Evolutionary conservation across 2,888 invertebrate genomes (phyloP).

Genomic region (Tiliacea aurago): DNA sequence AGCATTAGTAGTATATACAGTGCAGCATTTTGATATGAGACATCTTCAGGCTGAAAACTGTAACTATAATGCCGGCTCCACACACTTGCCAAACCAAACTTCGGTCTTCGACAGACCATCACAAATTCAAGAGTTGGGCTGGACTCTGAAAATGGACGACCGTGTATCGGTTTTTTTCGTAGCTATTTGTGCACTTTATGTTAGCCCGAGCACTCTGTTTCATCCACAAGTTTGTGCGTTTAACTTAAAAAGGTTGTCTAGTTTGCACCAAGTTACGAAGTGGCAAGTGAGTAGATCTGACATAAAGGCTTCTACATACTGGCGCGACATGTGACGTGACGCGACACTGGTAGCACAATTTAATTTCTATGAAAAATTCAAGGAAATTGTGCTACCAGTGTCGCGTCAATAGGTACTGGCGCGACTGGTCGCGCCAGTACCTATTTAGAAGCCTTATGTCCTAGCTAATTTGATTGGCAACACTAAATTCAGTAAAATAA

Average conservation of each 20-base stretch:
- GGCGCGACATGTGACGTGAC: no score
- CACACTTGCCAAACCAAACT: background rate
- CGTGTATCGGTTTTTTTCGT: background rate
- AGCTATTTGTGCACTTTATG: background rate
- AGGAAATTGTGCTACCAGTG: no score
- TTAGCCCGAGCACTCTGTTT: background rate
- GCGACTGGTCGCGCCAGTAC: no score
- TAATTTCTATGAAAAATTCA: no score
- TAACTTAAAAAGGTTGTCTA: background rate
- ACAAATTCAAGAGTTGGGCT: background rate
- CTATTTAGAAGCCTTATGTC: no score
- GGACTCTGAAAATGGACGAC: background rate
- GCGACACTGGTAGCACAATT: no score
- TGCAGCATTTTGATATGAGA: background rate
- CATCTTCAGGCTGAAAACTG: background rate
- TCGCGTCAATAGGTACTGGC: no score
- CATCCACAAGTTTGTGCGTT: background rate
- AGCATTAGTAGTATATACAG: no score
- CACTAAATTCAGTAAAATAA: background rate
- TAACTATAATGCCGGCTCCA: background rate
- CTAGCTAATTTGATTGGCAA: conserved; percentile 18
- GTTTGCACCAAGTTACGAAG: no score
- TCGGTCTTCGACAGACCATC: background rate
- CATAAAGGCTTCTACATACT: no score
- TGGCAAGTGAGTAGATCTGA: no score